Conservation (phyloP, 2,797 vertebrate genomes). For the Parotocinclus haroldoi region DNA sequence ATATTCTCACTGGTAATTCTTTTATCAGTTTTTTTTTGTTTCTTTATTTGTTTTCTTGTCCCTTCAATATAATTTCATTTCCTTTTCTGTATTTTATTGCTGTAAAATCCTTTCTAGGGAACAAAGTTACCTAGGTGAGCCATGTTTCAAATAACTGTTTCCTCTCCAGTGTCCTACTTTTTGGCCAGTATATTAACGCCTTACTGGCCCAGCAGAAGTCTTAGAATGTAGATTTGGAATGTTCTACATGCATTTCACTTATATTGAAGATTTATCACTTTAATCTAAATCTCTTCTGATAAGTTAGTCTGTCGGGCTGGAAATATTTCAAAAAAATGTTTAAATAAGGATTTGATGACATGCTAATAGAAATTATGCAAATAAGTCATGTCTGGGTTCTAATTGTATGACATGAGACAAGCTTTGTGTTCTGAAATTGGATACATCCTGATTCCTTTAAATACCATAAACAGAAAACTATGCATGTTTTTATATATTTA, state of each 20-base stretch:
- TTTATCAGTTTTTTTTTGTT: not conserved
- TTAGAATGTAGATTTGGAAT: no score
- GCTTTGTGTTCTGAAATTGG: conserved; percentile 55
- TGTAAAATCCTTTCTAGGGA: conserved; percentile 10
- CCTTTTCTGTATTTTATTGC: not conserved
- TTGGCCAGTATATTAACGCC: conserved; percentile 16
- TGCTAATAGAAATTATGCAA: no score
- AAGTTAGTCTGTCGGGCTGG: not conserved
- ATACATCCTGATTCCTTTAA: conserved; percentile 70
- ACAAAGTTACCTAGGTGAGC: not conserved
- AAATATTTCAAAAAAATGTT: conserved; percentile 16
- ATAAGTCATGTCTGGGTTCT: conserved; percentile 54
- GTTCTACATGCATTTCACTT: not conserved
- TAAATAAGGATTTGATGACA: no score
- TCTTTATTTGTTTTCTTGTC: not conserved
- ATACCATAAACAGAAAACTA: conserved; percentile 78
- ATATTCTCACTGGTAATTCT: no score
- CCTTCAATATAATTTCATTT: not conserved
- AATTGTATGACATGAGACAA: conserved; percentile 60
- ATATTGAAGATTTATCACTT: conserved; percentile 29
- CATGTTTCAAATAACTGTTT: conserved; percentile 13
- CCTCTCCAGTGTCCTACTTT: conserved; percentile 2
- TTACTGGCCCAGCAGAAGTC: conserved; percentile 8
- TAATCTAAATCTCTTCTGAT: conserved; percentile 6
- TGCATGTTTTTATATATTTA: conserved; percentile 83